A percentile compares a stretch with the other conserved stretches of the same genome.
These are phyloP conservation scores for Scolanthus callimorphus DNA, from an alignment of 92 coral and sea anemone genomes.

Conservation along the genomic window DNA sequence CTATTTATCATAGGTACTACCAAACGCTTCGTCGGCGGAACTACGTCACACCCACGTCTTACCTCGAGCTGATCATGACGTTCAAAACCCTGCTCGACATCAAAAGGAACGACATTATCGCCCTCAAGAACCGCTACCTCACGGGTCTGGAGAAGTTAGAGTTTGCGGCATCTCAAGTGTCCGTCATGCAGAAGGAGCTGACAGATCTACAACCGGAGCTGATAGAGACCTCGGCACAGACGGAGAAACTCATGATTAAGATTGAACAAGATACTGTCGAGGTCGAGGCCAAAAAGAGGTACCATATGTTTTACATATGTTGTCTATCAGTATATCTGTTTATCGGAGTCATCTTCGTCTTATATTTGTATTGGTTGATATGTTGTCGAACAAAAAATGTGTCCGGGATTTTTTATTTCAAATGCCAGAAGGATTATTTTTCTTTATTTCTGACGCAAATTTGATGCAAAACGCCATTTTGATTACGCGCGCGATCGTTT, in stretches of 20 bases:
- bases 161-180: constrained; percentile 98
- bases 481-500: no score
- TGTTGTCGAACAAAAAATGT: no score
- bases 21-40: constrained; percentile 86
- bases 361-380: no score
- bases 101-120: constrained; percentile 91
- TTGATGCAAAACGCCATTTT: no score
- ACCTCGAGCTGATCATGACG: constrained; percentile 95
- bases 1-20: constrained; percentile 68
- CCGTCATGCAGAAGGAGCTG: constrained; percentile 98
- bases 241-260: constrained; percentile 92
- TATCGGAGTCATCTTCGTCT: no score
- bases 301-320: no score
- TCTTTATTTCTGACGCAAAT: no score
- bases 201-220: constrained; percentile 94
- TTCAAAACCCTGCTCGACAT: constrained; percentile 87
- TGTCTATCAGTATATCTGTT: no score
- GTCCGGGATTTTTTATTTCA: no score
- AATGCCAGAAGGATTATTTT: no score
- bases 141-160: constrained; percentile 94
- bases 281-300: constrained; percentile 99
- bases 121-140: constrained; percentile 86
- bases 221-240: constrained; percentile 98
- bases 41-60: constrained; percentile 98
- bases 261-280: constrained; percentile 99